A percentile compares a stretch with the other conserved stretches of the same genome.
phyloP scores from a whole-genome alignment of 2,888 invertebrate species.

The Yponomeuta plumbellus region DNA sequence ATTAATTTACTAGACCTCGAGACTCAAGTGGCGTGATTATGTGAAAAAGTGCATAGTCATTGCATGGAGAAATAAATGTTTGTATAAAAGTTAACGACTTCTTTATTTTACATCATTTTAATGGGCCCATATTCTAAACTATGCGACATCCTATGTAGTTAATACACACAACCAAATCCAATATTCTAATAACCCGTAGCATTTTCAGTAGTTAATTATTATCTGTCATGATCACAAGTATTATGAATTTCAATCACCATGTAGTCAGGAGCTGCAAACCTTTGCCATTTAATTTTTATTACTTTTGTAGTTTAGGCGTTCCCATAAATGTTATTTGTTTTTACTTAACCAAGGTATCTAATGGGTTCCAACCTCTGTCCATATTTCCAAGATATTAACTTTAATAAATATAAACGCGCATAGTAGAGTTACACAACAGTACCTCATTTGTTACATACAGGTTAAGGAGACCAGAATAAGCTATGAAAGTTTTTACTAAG shows the following conservation, averaged over 20 bases:
- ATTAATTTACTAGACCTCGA: slow-evolving; percentile 1
- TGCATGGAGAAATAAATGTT: slow-evolving; percentile 15
- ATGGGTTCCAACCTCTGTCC: neutral
- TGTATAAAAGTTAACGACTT: neutral
- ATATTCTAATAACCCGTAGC: slow-evolving; percentile 58
- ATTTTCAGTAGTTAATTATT: slow-evolving; percentile 21
- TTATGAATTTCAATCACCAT: neutral
- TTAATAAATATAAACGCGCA: neutral
- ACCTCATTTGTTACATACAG: neutral
- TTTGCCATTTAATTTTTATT: neutral
- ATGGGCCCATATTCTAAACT: neutral
- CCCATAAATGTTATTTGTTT: neutral
- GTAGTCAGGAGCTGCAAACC: neutral
- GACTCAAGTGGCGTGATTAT: slow-evolving; percentile 1
- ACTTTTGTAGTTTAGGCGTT: neutral
- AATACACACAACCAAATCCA: slow-evolving; percentile 35
- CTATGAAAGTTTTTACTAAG: neutral
- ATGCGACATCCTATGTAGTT: neutral
- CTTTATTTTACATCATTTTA: neutral
- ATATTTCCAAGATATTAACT: neutral
- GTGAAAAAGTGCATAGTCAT: slow-evolving; percentile 11
- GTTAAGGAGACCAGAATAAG: neutral
- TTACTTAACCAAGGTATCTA: neutral
- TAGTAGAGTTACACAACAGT: neutral
- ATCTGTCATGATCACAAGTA: slow-evolving; percentile 7